phyloP scores from a whole-genome alignment of 2,888 invertebrate species.

The Cepaea hortensis region DNA sequence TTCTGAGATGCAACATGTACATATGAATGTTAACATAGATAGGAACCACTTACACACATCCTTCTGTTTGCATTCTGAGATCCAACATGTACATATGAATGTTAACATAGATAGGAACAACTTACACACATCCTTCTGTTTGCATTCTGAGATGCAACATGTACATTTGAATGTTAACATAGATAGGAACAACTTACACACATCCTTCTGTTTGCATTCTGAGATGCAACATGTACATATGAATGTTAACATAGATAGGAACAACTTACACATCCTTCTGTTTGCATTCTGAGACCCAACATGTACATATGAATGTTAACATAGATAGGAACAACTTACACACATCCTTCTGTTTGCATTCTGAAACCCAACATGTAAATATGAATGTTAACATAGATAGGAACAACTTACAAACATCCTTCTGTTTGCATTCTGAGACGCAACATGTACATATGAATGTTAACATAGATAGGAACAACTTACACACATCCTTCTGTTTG shows the following conservation, averaged over 20 bases:
- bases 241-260: neutral
- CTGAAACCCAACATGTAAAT: neutral
- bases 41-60: conserved; percentile 1
- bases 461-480: neutral
- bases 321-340: neutral
- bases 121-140: neutral
- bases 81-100: neutral
- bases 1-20: neutral
- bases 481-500: neutral
- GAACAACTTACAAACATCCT: neutral
- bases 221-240: neutral
- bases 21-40: neutral
- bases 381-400: neutral
- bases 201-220: neutral
- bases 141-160: neutral
- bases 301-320: neutral
- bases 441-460: neutral
- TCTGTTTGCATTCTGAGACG: neutral
- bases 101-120: neutral
- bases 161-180: neutral
- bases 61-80: neutral
- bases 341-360: neutral
- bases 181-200: neutral
- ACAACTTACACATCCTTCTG: neutral
- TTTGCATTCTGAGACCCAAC: neutral